These are phyloP conservation scores for Pelmatolapia mariae DNA, from an alignment of 2,113 vertebrate genomes.

Conservation along the genomic window DNA sequence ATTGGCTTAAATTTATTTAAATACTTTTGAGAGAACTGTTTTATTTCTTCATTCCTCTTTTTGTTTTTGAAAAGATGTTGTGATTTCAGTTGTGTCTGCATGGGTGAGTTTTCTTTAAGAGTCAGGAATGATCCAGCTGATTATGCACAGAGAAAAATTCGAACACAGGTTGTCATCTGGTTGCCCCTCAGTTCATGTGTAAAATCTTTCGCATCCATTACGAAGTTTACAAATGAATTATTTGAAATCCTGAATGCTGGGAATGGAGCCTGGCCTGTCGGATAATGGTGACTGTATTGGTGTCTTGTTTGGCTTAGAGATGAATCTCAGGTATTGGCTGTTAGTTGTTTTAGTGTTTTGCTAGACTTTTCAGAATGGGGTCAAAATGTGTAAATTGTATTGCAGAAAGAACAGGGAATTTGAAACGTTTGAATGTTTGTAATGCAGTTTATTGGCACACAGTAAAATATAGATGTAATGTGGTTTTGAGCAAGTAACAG, in stretches of 20 bases:
- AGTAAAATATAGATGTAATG: neutral
- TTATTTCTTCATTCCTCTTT: neutral
- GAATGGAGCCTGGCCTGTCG: neutral
- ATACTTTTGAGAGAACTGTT: neutral
- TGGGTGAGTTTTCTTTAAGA: neutral
- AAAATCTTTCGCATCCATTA: neutral
- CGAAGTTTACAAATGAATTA: neutral
- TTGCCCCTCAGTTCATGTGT: neutral
- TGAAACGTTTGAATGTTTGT: neutral
- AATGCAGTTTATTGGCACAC: neutral
- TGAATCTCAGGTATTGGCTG: slow-evolving; percentile 26
- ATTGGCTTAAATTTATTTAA: neutral
- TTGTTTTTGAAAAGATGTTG: neutral
- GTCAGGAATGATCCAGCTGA: neutral
- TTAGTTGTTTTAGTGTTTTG: neutral
- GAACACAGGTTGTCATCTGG: neutral
- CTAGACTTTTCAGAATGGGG: neutral
- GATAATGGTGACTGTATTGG: neutral
- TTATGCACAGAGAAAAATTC: neutral
- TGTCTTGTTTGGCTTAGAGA: neutral
- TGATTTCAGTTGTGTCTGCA: neutral
- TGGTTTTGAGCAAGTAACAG: neutral
- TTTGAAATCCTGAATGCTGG: neutral
- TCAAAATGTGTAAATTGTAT: neutral
- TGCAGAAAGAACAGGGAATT: neutral